Evolutionary conservation across 1,140 invertebrate species (phyloP), one percentile per base, ranked within the genome.

Genomic region (Ips nitidus): DNA sequence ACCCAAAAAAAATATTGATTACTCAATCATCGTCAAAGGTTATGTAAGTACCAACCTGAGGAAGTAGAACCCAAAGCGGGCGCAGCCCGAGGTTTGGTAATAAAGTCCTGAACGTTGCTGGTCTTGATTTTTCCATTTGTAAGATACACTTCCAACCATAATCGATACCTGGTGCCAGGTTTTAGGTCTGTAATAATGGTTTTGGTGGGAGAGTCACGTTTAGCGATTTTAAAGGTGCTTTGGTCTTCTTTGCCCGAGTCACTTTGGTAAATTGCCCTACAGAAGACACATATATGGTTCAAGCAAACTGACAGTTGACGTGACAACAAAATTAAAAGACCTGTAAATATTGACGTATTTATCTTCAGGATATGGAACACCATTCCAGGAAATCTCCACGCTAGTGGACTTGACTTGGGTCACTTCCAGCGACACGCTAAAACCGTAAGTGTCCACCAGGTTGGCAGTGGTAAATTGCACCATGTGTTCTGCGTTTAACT

Each of bases 321-420:
- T 41, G 41, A 59, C 37, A 41, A 5, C 7, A 38, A 5, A 38
- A 1, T 36, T 36, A 50, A 22, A 62, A 62, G 55, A 70, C 69
- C 92, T 85, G 80, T 91, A 94, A 71, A 97, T 93, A 74, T 94
- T 91, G n/a, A 96, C 91, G 81, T 91, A 94, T 77, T 95, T 93
- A 73, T 94, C 92, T 71, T 93, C 89, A 0, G 94, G 94, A 76
- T 90, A 88, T 2, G 94, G 93, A 0, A 95, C 88, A 3, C 94
- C 93, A 56, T 82, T 88, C 91, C 92, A 94, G 1, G 85, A 86
- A 1, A 95, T 84, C 75, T 92, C 90, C 1, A 92, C 88, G 22
- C 89, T 90, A 43, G 86, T 88, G 0, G 89, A 85, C 74, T 91
- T 92, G 2, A 94, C 86, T 61, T 87, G 85, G 39, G 88, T 87